Percentiles rank a stretch among this genome's conserved stretches.
Conservation (phyloP, 2,113 vertebrate genomes). For the Apaloderma vittatum region DNA sequence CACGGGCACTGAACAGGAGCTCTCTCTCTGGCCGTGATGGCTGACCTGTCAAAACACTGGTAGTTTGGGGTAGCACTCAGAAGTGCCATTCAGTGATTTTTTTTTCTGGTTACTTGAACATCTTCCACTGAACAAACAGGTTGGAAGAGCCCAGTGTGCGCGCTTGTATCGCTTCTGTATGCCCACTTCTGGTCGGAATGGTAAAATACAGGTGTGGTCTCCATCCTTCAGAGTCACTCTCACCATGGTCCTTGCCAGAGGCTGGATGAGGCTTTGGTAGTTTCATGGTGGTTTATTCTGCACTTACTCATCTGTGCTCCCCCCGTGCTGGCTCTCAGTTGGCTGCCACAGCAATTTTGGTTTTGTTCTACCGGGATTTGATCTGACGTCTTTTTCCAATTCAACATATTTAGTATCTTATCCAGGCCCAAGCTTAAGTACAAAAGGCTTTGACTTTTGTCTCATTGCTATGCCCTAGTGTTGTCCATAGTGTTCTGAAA, state of each 20-base stretch:
- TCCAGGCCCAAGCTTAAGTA: not conserved
- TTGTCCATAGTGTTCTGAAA: not conserved
- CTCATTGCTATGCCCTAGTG: not conserved
- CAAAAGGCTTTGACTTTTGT: not conserved
- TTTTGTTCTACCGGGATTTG: not conserved
- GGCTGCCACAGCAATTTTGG: not conserved
- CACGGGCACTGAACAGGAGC: not conserved
- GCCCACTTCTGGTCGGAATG: not conserved
- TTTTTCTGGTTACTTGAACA: not conserved
- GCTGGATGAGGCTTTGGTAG: not conserved
- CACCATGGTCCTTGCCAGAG: not conserved
- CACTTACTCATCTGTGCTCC: not conserved
- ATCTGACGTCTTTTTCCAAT: not conserved
- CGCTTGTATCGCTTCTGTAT: accelerated
- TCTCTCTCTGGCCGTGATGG: not conserved
- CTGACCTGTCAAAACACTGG: not conserved
- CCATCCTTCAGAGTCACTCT: accelerated
- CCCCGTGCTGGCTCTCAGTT: not conserved
- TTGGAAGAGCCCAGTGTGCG: not conserved
- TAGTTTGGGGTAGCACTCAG: not conserved
- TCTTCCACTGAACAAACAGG: not conserved
- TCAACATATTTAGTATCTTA: not conserved
- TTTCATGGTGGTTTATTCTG: not conserved
- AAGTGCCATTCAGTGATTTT: not conserved
- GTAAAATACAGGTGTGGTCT: not conserved